Base-by-base conservation (phyloP, 2,113 vertebrate species). In the Phoenicopterus ruber region DNA sequence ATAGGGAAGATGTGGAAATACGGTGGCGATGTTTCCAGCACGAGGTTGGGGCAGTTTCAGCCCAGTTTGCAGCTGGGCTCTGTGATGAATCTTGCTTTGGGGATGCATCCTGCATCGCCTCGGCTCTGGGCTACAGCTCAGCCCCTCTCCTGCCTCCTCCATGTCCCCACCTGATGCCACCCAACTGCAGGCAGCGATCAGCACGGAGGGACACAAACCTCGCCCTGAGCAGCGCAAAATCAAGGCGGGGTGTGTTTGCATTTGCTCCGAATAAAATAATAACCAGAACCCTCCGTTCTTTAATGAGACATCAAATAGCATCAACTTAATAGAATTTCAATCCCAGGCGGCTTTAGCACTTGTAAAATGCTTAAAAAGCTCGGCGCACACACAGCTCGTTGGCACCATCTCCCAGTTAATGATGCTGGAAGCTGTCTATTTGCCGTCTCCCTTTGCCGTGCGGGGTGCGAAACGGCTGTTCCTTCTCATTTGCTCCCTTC, bases 51-150 rank as follows among this genome's bases (percentile, higher is more conserved):
- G 57, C 36, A 26, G 57, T 32, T 74, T 34, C 18, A 62, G 67
- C 40, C 22, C 50, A 3, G 8, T 46, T 22, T 26, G 5, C 55
- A 70, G 29, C 47, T 24, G 31, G 44, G 44, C 11, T 66, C 18
- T n/a, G 25, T 0, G 1, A 36, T 31, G 47, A 34, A 50, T 42
- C 26, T 0, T 0, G 21, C 36, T 83, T 32, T 25, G 55, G 34
- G 44, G 63, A 34, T 7, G 36, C 17, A 57, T 18, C 50, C 18
- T 26, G 22, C 34, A 38, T 13, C 2, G 2, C 6, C 26, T 34
- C 1, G 1, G 57, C 58, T 52, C 76, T 40, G 57, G 29, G 49
- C 69, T 49, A 22, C 67, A 19, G 44, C 54, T 42, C 79, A 72
- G 38, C 31, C 13, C 50, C 34, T 31, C 54, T 61, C 65, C 49